Evolutionary conservation across 2,797 vertebrate genomes (phyloP).

Genomic region (Pogonophryne albipinna): DNA sequence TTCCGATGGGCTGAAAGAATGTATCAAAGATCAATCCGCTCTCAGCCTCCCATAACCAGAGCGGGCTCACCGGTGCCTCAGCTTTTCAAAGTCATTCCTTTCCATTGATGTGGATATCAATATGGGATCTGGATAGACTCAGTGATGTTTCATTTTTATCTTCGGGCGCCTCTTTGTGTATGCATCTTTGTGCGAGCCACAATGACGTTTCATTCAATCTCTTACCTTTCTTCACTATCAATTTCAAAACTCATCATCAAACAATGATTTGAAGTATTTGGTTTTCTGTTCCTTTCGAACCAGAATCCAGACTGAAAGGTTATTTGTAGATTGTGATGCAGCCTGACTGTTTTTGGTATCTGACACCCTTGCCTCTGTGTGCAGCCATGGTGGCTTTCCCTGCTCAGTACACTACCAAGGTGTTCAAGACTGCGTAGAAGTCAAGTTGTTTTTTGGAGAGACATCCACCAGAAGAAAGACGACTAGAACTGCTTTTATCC

Average conservation of each 20-base stretch:
- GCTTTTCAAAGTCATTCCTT: constrained; percentile 34
- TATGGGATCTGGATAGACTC: constrained; percentile 30
- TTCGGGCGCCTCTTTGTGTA: neutral
- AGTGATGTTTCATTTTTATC: neutral
- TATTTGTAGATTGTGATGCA: neutral
- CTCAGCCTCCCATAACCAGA: neutral
- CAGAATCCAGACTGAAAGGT: neutral
- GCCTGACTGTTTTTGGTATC: neutral
- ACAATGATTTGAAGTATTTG: neutral
- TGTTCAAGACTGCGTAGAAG: neutral
- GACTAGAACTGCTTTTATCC: neutral
- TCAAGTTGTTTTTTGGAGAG: no score
- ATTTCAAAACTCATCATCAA: neutral
- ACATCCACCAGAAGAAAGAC: no score
- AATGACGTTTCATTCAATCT: neutral
- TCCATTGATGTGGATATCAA: constrained; percentile 44
- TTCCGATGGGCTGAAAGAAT: neutral
- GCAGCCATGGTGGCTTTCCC: constrained; percentile 15
- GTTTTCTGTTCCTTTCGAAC: neutral
- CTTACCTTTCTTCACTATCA: neutral
- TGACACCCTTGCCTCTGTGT: constrained; percentile 3
- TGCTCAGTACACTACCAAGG: neutral
- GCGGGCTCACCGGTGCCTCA: constrained; percentile 27
- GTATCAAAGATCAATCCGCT: constrained; percentile 28
- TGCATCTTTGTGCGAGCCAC: neutral